Evolutionary conservation across 2,797 vertebrate species (phyloP), one percentile per base, ranked within the genome.

Genomic region (Falco novaeseelandiae): DNA sequence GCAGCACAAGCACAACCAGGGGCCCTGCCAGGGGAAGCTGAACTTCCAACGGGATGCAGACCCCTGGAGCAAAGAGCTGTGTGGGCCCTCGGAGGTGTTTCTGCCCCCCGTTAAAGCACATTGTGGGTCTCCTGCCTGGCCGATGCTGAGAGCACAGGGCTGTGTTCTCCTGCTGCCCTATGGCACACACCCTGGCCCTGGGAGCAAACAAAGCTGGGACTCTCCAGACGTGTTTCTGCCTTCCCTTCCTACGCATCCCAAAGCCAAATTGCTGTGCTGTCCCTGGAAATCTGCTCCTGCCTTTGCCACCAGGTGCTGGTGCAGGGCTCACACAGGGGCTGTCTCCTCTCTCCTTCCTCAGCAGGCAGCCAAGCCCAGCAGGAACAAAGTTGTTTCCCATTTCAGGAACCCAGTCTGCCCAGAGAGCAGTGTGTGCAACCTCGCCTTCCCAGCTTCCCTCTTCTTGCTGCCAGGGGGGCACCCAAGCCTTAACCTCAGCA

Each of bases 101-200:
- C 72, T 69, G 73, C 32, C 54, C 77, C 26, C 0, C 6, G 0
- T 1, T 12, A 12, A 2, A 18, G 38, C n/a, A 1, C 8, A 3
- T 16, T 8, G 34, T 2, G 71, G 5, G 4, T 9, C 36, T 42
- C 34, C 44, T 1, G 19, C 36, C 23, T 32, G n/a, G 57, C 12
- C 19, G 74, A 12, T 2, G 46, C 54, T 22, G n/a, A 6, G 67
- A 5, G 29, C 51, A 0, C 40, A 0, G 71, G 32, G 74, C 9
- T 15, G 6, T 3, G 40, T 8, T 48, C 46, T 58, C 46, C 23
- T 6, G 4, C 7, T 3, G 51, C 3, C 27, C 4, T 10, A 0
- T 0, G 25, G 48, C 29, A 2, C 67, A 48, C 13, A 4, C n/a
- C 27, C 46, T 4, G 25, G 51, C 19, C 30, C 29, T 10, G 23